Conservation (phyloP, 2,888 invertebrate genomes). For the Eupithecia pulchellata region DNA sequence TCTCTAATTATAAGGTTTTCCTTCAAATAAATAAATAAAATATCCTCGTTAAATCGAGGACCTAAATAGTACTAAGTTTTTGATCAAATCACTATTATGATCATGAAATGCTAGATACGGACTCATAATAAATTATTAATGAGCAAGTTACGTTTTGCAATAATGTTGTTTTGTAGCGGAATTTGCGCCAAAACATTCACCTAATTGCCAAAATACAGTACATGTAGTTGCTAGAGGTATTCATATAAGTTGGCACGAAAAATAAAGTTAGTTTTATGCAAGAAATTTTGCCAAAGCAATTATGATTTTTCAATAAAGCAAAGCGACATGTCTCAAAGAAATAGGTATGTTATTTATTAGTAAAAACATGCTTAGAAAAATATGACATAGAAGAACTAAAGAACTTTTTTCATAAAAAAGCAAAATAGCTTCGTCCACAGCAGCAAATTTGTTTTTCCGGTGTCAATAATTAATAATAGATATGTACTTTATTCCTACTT, state of each 20-base stretch:
- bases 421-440: too few relatives aligned
- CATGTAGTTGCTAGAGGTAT: neutral
- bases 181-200: conserved; percentile 2
- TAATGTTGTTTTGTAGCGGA: neutral
- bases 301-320: conserved; percentile 1
- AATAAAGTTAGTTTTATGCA: neutral
- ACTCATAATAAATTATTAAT: neutral
- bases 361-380: too few relatives aligned
- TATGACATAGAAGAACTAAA: too few relatives aligned
- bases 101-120: neutral
- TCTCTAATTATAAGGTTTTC: too few relatives aligned
- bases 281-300: neutral
- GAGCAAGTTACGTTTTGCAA: neutral
- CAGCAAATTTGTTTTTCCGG: too few relatives aligned
- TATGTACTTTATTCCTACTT: too few relatives aligned
- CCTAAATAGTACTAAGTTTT: neutral
- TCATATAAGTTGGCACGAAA: neutral
- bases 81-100: neutral
- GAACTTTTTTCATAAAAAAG: too few relatives aligned
- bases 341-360: too few relatives aligned
- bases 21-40: too few relatives aligned
- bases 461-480: too few relatives aligned
- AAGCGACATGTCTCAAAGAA: neutral
- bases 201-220: conserved; percentile 3
- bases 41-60: too few relatives aligned